Percentiles rank a stretch among this genome's conserved stretches.
Evolutionary conservation across 92 coral and sea anemone genomes (phyloP).

Genomic region (Micromussa lordhowensis): DNA sequence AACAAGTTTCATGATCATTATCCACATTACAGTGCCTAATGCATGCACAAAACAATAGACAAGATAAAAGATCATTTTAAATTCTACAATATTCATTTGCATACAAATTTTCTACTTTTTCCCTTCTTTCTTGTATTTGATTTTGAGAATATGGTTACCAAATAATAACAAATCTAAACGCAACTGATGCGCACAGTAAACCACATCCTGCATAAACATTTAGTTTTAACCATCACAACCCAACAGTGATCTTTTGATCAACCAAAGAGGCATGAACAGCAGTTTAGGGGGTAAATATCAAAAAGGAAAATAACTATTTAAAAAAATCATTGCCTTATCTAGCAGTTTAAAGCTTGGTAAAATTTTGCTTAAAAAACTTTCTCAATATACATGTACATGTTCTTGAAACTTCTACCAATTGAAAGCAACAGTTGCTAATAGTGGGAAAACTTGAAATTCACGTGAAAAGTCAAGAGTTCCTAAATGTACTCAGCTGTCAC

Average conservation of each 20-base stretch:
- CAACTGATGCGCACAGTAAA: not conserved
- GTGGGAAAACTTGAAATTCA: not conserved
- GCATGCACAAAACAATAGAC: no score
- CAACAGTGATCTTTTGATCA: not conserved
- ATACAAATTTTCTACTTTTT: not conserved
- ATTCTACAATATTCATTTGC: no score
- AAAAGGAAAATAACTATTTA: not conserved
- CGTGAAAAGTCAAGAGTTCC: not conserved
- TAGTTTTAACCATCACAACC: not conserved
- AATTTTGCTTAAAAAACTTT: not conserved
- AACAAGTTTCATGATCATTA: no score
- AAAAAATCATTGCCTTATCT: not conserved
- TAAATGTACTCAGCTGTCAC: constrained; percentile 7
- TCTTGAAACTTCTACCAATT: not conserved
- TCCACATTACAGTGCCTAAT: no score
- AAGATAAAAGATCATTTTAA: no score
- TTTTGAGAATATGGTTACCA: not conserved
- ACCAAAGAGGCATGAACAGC: not conserved
- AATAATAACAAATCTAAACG: not conserved
- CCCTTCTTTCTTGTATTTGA: no score
- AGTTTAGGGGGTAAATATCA: not conserved
- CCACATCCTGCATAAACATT: not conserved
- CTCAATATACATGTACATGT: not conserved
- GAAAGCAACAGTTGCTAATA: not conserved
- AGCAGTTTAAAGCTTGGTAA: not conserved